Conservation (phyloP, 1,140 invertebrate species). For the Drosophila mauritiana region DNA sequence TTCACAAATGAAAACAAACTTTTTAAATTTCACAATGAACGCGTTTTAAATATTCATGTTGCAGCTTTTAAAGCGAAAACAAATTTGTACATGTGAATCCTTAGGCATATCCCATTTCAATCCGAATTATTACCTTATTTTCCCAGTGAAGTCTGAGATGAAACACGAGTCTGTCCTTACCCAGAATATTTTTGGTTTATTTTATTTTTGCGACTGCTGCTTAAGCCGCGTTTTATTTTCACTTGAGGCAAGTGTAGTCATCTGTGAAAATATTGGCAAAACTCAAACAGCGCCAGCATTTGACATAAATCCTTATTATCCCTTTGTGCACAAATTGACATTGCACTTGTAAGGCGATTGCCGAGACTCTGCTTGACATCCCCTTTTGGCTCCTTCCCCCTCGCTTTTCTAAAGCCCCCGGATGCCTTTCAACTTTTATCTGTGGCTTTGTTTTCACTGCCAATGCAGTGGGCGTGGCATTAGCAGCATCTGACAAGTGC, state of each 20-base stretch:
- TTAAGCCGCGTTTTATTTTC: constrained; percentile 63
- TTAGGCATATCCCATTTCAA: background rate
- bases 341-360: constrained; percentile 77
- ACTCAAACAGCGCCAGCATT: constrained; percentile 71
- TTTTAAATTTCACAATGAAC: too few species aligned
- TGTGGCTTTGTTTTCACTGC: constrained; percentile 59
- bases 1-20: too few species aligned
- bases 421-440: constrained; percentile 37
- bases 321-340: constrained; percentile 77
- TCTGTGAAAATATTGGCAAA: constrained; percentile 74
- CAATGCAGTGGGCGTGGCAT: constrained; percentile 38
- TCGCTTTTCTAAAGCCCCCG: background rate
- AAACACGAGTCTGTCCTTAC: constrained; percentile 5
- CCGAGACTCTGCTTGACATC: constrained; percentile 53
- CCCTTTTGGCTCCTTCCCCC: background rate
- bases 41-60: too few species aligned
- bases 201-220: constrained; percentile 13
- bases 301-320: constrained; percentile 80
- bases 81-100: too few species aligned
- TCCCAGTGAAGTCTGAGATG: constrained; percentile 12
- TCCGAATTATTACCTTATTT: background rate
- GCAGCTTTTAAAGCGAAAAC: background rate
- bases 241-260: constrained; percentile 63
- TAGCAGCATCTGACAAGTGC: constrained; percentile 47
- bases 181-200: constrained; percentile 14